Conservation (phyloP, 2,113 vertebrate genomes). For the Ciconia stormi region DNA sequence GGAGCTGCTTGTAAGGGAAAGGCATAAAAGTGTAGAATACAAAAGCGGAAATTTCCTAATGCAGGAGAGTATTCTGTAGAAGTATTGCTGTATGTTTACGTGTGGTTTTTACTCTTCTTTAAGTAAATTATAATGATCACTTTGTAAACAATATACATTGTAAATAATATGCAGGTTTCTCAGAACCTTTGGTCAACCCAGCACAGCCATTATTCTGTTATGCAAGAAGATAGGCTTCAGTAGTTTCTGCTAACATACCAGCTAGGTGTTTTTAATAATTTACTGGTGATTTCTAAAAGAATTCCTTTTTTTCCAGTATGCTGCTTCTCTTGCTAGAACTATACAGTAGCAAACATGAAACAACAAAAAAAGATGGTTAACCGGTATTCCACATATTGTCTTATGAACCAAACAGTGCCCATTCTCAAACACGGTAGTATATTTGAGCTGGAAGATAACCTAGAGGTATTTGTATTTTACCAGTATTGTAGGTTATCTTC, state of each 20-base stretch:
- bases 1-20: background rate
- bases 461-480: background rate
- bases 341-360: background rate
- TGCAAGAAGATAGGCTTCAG: background rate
- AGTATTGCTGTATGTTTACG: background rate
- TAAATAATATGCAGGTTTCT: background rate
- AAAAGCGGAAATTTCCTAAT: background rate
- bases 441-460: background rate
- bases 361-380: background rate
- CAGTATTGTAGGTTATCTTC: background rate
- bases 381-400: fast-evolving
- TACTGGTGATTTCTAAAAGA: background rate
- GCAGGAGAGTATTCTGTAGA: background rate
- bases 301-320: background rate
- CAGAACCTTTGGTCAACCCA: background rate
- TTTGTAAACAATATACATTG: background rate
- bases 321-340: background rate
- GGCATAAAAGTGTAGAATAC: background rate
- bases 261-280: background rate
- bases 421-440: background rate
- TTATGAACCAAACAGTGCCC: background rate
- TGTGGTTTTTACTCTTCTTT: background rate
- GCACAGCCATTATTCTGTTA: background rate
- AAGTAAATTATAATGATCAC: background rate
- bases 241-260: background rate